Evolutionary conservation across 2,797 vertebrate species (phyloP), one percentile per base, ranked within the genome.

Genomic region (Gymnoscopelus microlampas): DNA sequence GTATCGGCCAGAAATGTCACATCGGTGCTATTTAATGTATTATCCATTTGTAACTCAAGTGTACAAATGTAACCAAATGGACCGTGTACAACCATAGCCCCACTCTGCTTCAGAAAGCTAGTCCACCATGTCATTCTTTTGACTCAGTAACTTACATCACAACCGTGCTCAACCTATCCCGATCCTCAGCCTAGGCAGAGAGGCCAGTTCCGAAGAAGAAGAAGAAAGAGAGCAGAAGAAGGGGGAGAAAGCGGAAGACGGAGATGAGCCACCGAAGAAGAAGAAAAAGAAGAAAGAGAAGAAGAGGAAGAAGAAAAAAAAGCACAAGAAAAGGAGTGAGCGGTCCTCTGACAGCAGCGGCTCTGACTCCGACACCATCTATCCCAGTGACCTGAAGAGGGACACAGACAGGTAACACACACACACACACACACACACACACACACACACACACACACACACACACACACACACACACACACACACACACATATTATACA

Each of bases 271-370:
- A 51, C 32, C 66, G 2, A 94, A 87, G 74, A 93, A 90, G 75
- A 96, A 91, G 89, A 93, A 86, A 66, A 95, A 85, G 81, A 96
- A 92, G 77, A 92, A 90, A 57, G 94, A 95, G 76, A 95, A 94
- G 87, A 96, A 94, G 60, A 95, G 82, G 76, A 96, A 92, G 66
- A 95, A 94, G 51, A 94, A 92, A 76, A 94, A 93, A 58, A 94
- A 92, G 44, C 90, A 73, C 32, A 96, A 91, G 86, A 96, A 90
- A 88, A 94, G 84, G 72, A 94, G 67, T 50, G 86, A 61, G 7
- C 91, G 74, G 6, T 63, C 66, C 50, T 91, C 91, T 0, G 89
- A 88, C 14, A 93, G 87, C 80, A 94, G 92, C 0, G 92, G 89
- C 0, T 94, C 91, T 0, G 95, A 94, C 15, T 83, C 87, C 5